A percentile compares a stretch with the other conserved stretches of the same genome.
Conservation (phyloP, 2,113 vertebrate species). For the Tangachromis dhanisi region DNA sequence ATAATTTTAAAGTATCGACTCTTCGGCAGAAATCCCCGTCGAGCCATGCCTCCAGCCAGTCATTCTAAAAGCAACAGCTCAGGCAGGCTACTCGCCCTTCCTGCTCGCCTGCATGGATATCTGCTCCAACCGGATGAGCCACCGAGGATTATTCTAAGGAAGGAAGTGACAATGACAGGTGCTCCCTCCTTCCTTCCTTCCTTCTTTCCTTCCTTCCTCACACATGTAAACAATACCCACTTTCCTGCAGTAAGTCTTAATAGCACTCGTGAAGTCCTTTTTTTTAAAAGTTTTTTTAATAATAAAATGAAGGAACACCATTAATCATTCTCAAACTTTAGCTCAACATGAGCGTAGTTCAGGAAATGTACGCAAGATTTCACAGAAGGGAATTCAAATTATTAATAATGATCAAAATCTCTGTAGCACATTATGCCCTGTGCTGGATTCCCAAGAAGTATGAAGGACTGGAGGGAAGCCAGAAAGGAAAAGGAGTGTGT, state of each 20-base stretch:
- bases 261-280: neutral
- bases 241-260: neutral
- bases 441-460: neutral
- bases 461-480: neutral
- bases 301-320: neutral
- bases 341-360: neutral
- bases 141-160: slow-evolving; percentile 44
- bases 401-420: neutral
- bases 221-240: slow-evolving; percentile 68
- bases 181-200: slow-evolving; percentile 68
- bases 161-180: slow-evolving; percentile 76
- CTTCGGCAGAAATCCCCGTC: slow-evolving; percentile 1
- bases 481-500: neutral
- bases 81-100: slow-evolving; percentile 25
- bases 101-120: slow-evolving; percentile 42
- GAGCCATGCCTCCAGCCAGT: slow-evolving; percentile 14
- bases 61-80: slow-evolving; percentile 27
- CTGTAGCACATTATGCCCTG: neutral
- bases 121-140: slow-evolving; percentile 46
- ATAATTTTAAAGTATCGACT: slow-evolving; percentile 36
- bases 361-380: neutral
- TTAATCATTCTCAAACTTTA: neutral
- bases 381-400: neutral
- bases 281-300: neutral
- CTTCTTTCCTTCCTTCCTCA: slow-evolving; percentile 58